A percentile compares a stretch with the other conserved stretches of the same genome.
Evolutionary conservation across 1,140 invertebrate species (phyloP).

Genomic region (Saccostrea glomerata): DNA sequence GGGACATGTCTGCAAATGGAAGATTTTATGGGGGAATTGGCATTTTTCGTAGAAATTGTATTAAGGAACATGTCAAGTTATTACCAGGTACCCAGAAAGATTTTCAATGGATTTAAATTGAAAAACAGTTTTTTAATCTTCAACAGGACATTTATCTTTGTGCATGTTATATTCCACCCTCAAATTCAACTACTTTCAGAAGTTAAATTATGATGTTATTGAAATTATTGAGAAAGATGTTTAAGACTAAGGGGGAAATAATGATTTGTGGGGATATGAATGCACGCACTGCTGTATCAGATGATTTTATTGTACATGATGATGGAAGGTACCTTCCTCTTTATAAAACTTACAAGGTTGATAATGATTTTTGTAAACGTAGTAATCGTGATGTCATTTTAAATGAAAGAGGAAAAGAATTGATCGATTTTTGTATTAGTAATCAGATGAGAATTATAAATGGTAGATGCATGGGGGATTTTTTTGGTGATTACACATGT

Average conservation of each 20-base stretch:
- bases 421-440: no score
- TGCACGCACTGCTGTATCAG: background rate
- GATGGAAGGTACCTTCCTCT: no score
- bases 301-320: no score
- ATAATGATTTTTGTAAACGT: no score
- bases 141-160: background rate
- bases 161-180: conserved; percentile 31
- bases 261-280: conserved; percentile 39
- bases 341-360: no score
- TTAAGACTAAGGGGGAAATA: background rate
- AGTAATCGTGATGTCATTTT: background rate
- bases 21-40: conserved; percentile 25
- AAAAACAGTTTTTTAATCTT: background rate
- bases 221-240: conserved; percentile 33
- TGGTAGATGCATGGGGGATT: no score
- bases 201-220: conserved; percentile 32
- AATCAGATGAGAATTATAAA: no score
- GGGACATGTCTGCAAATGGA: conserved; percentile 19
- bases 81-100: no score
- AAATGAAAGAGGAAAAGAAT: no score
- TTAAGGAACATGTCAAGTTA: no score
- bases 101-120: no score
- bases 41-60: conserved; percentile 5
- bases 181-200: conserved; percentile 1
- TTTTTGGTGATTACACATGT: no score